Conservation (phyloP, 1,140 invertebrate species). For the Drosophila dunni region DNA sequence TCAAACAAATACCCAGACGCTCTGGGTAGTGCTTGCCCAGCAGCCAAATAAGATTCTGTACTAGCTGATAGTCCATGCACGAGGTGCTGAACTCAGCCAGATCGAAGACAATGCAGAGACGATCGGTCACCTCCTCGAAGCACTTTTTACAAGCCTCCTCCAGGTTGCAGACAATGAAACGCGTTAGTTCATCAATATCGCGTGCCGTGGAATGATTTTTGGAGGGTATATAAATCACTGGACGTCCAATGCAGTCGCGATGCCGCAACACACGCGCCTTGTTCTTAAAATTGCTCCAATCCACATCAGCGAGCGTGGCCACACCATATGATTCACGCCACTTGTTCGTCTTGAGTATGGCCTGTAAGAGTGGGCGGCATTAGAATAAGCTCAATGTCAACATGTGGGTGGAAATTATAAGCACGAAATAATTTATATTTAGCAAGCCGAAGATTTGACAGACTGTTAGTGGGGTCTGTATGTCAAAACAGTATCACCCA, state of each 20-base stretch:
- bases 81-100: constrained; percentile 89
- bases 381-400: constrained; percentile 37
- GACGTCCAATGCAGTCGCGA: constrained; percentile 89
- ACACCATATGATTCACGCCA: constrained; percentile 91
- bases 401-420: constrained; percentile 21
- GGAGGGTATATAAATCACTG: constrained; percentile 91
- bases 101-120: constrained; percentile 91
- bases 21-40: constrained; percentile 91
- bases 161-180: constrained; percentile 91
- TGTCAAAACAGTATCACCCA: too few species aligned
- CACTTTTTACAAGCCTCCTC: constrained; percentile 91
- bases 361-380: constrained; percentile 83
- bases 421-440: too few species aligned
- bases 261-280: constrained; percentile 89
- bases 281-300: constrained; percentile 87
- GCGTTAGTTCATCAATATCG: constrained; percentile 90
- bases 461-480: too few species aligned
- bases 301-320: constrained; percentile 85
- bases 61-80: constrained; percentile 91
- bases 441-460: too few species aligned
- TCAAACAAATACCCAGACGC: constrained; percentile 89
- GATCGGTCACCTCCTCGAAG: constrained; percentile 92
- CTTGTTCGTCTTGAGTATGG: constrained; percentile 91
- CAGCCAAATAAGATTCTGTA: constrained; percentile 91
- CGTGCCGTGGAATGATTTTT: constrained; percentile 90